phyloP scores from a whole-genome alignment of 2,888 invertebrate species.

The Synanthedon myopaeformis region DNA sequence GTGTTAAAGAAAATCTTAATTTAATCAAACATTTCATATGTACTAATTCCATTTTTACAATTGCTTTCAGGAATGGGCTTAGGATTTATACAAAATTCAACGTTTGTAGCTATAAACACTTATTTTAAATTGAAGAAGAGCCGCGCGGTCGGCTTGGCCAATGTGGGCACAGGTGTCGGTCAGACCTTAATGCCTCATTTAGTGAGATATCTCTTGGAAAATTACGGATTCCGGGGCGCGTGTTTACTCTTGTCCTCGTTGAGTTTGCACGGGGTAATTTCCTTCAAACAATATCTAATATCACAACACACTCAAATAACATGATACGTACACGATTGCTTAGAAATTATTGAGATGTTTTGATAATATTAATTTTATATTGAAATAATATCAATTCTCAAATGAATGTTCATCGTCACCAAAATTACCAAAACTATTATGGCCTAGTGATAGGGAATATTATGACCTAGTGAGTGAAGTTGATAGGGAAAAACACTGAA shows the following conservation, averaged over 20 bases:
- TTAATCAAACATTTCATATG: too few relatives aligned
- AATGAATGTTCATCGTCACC: not conserved
- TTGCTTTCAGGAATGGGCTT: slow-evolving; percentile 73
- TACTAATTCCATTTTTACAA: not conserved
- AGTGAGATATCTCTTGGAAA: slow-evolving; percentile 73
- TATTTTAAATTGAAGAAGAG: slow-evolving; percentile 77
- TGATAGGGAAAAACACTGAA: too few relatives aligned
- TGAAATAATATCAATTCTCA: not conserved
- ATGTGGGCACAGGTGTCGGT: slow-evolving; percentile 81
- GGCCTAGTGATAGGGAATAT: too few relatives aligned
- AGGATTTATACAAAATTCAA: slow-evolving; percentile 78
- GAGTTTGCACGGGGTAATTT: slow-evolving; percentile 73
- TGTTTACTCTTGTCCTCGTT: slow-evolving; percentile 73
- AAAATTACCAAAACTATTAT: not conserved
- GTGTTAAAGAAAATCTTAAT: too few relatives aligned
- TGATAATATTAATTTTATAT: not conserved
- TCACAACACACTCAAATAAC: slow-evolving; percentile 5
- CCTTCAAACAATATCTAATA: slow-evolving; percentile 3
- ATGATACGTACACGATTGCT: not conserved
- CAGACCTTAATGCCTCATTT: slow-evolving; percentile 81
- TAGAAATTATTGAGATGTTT: not conserved
- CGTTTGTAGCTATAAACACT: slow-evolving; percentile 78
- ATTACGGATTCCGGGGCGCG: slow-evolving; percentile 74
- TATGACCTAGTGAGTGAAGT: too few relatives aligned
- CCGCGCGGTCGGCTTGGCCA: slow-evolving; percentile 79